Evolutionary conservation across 2,113 vertebrate genomes (phyloP).

Genomic region (Syrmaticus mikado): DNA sequence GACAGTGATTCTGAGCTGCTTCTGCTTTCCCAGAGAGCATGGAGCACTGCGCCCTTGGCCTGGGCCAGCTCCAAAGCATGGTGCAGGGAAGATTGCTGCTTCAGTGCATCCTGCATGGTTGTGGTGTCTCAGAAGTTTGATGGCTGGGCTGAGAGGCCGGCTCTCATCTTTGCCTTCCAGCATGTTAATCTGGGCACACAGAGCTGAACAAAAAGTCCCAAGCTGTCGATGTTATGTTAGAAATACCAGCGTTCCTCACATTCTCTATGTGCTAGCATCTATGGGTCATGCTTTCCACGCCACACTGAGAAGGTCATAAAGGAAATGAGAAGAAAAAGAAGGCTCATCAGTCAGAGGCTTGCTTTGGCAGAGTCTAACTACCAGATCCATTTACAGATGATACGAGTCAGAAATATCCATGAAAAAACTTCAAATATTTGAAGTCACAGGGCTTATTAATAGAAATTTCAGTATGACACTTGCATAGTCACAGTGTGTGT

Average conservation of each 20-base stretch:
- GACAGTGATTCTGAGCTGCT: conserved; percentile 2
- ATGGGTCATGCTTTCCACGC: conserved; percentile 22
- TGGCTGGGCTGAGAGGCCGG: conserved; percentile 60
- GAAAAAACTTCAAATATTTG: conserved; percentile 46
- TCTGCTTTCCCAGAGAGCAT: conserved; percentile 50
- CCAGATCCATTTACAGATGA: not conserved
- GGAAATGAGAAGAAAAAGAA: not conserved
- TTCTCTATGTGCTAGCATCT: conserved; percentile 45
- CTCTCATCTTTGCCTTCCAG: conserved; percentile 66
- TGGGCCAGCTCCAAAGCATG: conserved; percentile 55
- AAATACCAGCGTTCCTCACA: conserved; percentile 56
- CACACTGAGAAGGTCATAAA: conserved; percentile 22
- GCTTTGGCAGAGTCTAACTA: not conserved
- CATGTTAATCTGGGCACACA: conserved; percentile 50
- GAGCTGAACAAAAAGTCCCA: conserved; percentile 50
- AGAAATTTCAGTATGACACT: conserved; percentile 23
- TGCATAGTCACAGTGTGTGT: not conserved
- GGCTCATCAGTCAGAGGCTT: conserved; percentile 14
- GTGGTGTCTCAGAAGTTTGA: conserved; percentile 58
- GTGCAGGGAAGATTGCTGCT: conserved; percentile 57
- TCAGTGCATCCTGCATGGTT: conserved; percentile 46
- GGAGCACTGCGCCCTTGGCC: conserved; percentile 29
- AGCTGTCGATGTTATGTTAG: conserved; percentile 62
- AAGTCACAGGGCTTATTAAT: conserved; percentile 31
- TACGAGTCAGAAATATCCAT: conserved; percentile 15